Evolutionary conservation across 2,113 vertebrate species (phyloP), one percentile per base, ranked within the genome.

Genomic region (Ciconia stormi): DNA sequence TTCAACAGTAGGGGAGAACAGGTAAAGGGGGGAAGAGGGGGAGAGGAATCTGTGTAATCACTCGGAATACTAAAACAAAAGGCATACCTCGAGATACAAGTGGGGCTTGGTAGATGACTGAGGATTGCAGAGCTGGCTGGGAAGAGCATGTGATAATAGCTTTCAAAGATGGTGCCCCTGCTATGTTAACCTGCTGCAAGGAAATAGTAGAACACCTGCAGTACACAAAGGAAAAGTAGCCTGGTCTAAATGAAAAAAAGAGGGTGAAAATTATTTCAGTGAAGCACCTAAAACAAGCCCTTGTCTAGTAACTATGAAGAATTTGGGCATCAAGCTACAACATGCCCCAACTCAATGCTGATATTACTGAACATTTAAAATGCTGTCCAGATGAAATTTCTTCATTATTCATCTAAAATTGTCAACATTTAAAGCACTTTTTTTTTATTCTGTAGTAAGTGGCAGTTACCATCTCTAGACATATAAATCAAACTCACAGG

Each of bases 171-270:
- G 96, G 86, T 49, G 96, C 95, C 66, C 98, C 97, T 82, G 98
- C 97, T 82, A 98, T 97, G 95, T 98, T 98, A 92, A 98, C 97
- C 97, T 98, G 98, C 97, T 99, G 97, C 98, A 98, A 97, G 98
- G 97, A 94, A 99, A 96, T 42, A 98, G 94, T 89, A 98, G 98
- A 89, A 99, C 90, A 36, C 98, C 88, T 21, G 98, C 93, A 79
- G 96, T 96, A 23, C 95, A 91, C 18, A 98, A 96, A 98, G 97
- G 74, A 90, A 98, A 80, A 95, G 90, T 47, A 71, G 91, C 50
- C 97, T 97, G 90, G 97, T 97, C 98, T 99, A 42, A 71, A 62
- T 18, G 86, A 27, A 67, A 56, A 59, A 63, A 38, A 56, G 2
- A 56, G 2, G 13, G 32, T 44, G 58, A 90, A 72, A 94, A 63